These are phyloP conservation scores for Metopolophium dirhodum DNA, from an alignment of 1,140 invertebrate species.

Conservation along the genomic window DNA sequence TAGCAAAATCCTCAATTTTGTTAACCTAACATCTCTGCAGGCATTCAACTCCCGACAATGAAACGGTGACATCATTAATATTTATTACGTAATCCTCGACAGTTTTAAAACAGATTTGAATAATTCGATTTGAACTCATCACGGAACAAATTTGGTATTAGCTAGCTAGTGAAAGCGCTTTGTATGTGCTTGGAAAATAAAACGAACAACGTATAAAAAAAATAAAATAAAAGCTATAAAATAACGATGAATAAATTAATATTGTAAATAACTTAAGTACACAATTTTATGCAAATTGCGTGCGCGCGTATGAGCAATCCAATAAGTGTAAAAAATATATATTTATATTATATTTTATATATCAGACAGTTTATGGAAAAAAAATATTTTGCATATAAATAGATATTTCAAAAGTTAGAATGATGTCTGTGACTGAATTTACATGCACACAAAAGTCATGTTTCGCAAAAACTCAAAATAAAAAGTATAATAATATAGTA, in stretches of 20 bases:
- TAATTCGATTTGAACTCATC: conserved; percentile 12
- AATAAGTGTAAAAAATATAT: conserved; percentile 14
- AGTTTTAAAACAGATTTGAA: conserved; percentile 24
- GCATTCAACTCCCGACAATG: neutral
- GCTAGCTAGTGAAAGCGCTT: neutral
- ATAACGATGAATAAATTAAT: conserved; percentile 32
- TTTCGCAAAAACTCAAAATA: neutral
- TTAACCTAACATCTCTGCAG: neutral
- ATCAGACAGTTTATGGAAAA: conserved; percentile 19
- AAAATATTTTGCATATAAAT: conserved; percentile 29
- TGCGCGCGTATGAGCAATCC: neutral
- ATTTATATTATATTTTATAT: neutral
- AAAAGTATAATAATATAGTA: neutral
- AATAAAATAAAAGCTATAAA: neutral
- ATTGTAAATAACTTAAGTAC: neutral
- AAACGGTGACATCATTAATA: neutral
- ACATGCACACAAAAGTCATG: neutral
- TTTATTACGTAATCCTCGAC: neutral
- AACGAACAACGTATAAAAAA: neutral
- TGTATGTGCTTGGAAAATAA: conserved; percentile 2
- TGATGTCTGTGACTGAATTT: conserved; percentile 1
- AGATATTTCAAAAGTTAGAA: conserved; percentile 23
- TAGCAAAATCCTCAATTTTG: neutral
- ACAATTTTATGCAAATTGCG: neutral
- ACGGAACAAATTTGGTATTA: neutral